Evolutionary conservation across 2,888 invertebrate species (phyloP), one percentile per base, ranked within the genome.

Genomic region (Ophion costatus): DNA sequence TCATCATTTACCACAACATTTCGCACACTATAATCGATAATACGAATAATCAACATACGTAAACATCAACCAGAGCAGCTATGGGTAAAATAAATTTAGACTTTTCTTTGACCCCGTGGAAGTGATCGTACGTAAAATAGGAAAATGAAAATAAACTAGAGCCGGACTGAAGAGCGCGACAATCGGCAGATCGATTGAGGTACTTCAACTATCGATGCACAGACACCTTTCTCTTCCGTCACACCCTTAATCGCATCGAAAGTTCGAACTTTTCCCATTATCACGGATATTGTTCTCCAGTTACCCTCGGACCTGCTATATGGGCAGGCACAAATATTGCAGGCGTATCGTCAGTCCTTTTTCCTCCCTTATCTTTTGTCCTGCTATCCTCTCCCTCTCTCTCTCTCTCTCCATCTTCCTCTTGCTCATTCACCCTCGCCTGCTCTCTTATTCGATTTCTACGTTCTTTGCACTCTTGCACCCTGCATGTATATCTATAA

Each of bases 231-330:
- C 73, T 56, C 29, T 83, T 80, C 75, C 56, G 71, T 56, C 70
- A 57, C 77, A 64, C 69, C 75, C 74, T 76, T 80, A 85, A 90
- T 89, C 89, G 89, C 88, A 88, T 88, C 87, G 88, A 88, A 87
- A 89, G 88, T 88, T 87, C 87, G 83, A 92, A 93, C 91, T 93
- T 93, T 93, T 89, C 91, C 92, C 92, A 92, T 93, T 93, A 92
- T 89, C 90, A 89, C 89, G 80, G 80, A 82, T 82, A 85, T 82
- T 76, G 80, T 80, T 78, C 79, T 81, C 79, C 77, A 69, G 83
- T 80, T 82, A 83, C 83, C 63, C 57, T 63, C 71, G 22, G 33
- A n/a, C 77, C 75, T 76, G 42, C 59, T 73, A 76, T 20, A 77
- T 33, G 80, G 77, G 78, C 71, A 82, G 74, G 66, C 76, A 70